Percentiles rank a stretch among this genome's conserved stretches.
Evolutionary conservation across 2,113 vertebrate species (phyloP).

Genomic region (Dromaius novaehollandiae): DNA sequence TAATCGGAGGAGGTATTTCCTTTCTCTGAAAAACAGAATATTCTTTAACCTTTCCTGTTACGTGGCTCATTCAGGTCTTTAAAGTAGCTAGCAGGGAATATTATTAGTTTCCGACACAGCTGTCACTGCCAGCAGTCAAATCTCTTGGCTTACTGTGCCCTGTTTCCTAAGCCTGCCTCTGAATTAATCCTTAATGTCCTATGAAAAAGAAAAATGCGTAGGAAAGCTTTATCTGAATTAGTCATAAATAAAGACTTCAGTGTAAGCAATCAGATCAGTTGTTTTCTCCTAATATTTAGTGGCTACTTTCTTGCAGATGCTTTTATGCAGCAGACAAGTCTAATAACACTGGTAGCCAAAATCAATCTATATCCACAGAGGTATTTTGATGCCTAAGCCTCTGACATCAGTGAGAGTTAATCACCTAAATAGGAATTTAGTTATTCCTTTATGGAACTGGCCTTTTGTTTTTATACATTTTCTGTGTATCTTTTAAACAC

Average conservation of each 20-base stretch:
- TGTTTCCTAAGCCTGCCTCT: not conserved
- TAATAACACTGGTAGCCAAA: not conserved
- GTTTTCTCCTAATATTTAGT: slow-evolving; percentile 35
- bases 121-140: not conserved
- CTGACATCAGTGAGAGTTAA: not conserved
- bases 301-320: not conserved
- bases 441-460: not conserved
- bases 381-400: not conserved
- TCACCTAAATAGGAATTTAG: not conserved
- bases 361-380: not conserved
- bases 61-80: not conserved
- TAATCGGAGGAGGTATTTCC: not conserved
- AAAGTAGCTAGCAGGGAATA: not conserved
- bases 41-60: not conserved
- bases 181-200: not conserved
- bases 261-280: not conserved
- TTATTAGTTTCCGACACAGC: not conserved
- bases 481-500: not conserved
- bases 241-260: not conserved
- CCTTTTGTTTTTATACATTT: not conserved
- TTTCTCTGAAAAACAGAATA: not conserved
- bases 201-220: not conserved
- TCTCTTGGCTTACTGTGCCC: not conserved
- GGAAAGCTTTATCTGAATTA: slow-evolving; percentile 14
- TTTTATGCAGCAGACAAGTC: not conserved